Evolutionary conservation across 2,113 vertebrate species (phyloP).

Genomic region (Ciconia stormi): DNA sequence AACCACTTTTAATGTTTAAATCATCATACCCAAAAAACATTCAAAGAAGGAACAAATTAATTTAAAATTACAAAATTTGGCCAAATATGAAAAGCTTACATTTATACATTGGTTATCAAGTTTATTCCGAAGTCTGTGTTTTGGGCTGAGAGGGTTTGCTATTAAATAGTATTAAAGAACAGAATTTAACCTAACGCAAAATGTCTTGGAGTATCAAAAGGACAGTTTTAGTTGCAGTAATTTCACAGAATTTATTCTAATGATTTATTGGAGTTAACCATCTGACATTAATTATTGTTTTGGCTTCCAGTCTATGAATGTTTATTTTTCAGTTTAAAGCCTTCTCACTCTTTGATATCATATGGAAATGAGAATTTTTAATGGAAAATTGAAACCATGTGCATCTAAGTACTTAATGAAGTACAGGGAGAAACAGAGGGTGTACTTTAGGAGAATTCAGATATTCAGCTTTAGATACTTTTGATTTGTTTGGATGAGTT

Average conservation of each 20-base stretch:
- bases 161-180: constrained; percentile 11
- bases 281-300: constrained; percentile 90
- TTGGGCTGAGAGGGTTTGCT: neutral
- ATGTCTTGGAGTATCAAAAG: constrained; percentile 73
- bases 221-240: constrained; percentile 78
- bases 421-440: constrained; percentile 82
- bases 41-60: constrained; percentile 3
- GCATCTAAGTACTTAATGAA: constrained; percentile 90
- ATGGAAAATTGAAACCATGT: constrained; percentile 94
- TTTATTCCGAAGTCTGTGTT: constrained; percentile 30
- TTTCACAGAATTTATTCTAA: constrained; percentile 83
- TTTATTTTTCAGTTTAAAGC: constrained; percentile 91
- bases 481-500: constrained; percentile 68
- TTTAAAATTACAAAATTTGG: constrained; percentile 17
- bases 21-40: constrained; percentile 71
- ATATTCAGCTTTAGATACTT: constrained; percentile 74
- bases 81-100: neutral
- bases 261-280: constrained; percentile 88
- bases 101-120: neutral
- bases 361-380: constrained; percentile 93
- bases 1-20: constrained; percentile 77
- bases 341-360: constrained; percentile 92
- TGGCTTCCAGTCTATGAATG: constrained; percentile 87
- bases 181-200: constrained; percentile 41
- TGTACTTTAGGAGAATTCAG: constrained; percentile 78